Evolutionary conservation across 2,888 invertebrate genomes (phyloP), one percentile per base, ranked within the genome.

Genomic region (Palloptera scutellata): DNA sequence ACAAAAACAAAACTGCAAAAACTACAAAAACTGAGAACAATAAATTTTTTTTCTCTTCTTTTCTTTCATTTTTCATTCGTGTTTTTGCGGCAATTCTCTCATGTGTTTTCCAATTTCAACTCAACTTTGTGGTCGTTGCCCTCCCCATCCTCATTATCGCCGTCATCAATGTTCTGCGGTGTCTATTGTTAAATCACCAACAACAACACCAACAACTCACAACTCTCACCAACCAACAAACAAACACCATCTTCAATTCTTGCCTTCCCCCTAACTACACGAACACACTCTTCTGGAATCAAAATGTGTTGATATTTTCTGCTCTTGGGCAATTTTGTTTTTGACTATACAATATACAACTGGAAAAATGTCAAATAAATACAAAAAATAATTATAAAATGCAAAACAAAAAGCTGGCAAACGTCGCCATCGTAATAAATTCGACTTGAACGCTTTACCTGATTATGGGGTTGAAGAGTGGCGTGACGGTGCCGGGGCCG

Each of bases 391-490:
- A 59, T 40, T 45, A 72, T 72, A 70, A 73, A n/a, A n/a, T n/a
- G n/a, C n/a, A n/a, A n/a, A 71, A 70, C 70, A 69, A 72, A 74
- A 69, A 83, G 82, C 80, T 81, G 85, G 84, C 75, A 83, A 83
- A 78, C 81, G 83, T 78, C 84, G 83, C 76, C 79, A 84, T 81
- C 80, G 84, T 78, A 83, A 83, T 81, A 84, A 85, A 81, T 82
- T 88, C 71, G 89, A 89, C 80, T 88, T 88, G 81, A 87, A 89
- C 86, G 88, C 89, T 74, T 86, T 89, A 72, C 81, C 81, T 74
- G 92, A 91, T 86, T 91, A 91, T 84, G 91, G 90, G 78, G 88
- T 91, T 75, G 91, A 91, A 85, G 91, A 91, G 85, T 91, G 91
- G 91, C 89, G 90, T 84, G 89, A 91, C 84, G 87, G 89, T 84